Evolutionary conservation across 2,113 vertebrate genomes (phyloP), one percentile per base, ranked within the genome.

Genomic region (Dasyprocta punctata): DNA sequence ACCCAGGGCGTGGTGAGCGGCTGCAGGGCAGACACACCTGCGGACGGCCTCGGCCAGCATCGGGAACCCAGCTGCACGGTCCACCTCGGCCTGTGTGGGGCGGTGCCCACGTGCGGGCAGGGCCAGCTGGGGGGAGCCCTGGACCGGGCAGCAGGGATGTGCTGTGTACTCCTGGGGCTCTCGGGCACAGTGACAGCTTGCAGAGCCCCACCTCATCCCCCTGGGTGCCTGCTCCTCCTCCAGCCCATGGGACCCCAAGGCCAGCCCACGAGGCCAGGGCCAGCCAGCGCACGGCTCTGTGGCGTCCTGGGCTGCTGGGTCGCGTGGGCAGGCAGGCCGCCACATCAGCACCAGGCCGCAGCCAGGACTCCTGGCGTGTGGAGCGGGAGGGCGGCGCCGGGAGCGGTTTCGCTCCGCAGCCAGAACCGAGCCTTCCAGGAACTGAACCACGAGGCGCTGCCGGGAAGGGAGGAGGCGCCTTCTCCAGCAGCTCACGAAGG

Each of bases 371-470:
- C 69, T 80, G 88, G 89, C 73, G 9, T 4, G 49, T 30, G 0
- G 0, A 0, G 6, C 5, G 16, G 33, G 52, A 78, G 77, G 92
- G 44, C 24, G 86, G 69, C 4, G 71, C 49, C 58, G 17, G 30
- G 49, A 28, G 4, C 22, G 0, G 7, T 13, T 20, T 4, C 0
- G 5, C 56, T 7, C 5, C 22, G 14, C 0, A 7, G 41, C 77
- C 84, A n/a, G 84, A 14, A 36, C 65, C 33, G 13, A 73, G 17
- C 63, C 89, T 93, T 96, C 96, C 92, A 96, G 71, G 92, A 96
- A 97, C 81, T 0, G 41, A 49, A 44, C 4, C 1, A 0, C 33
- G 30, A 20, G 5, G 4, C 26, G 38, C 69, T 52, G 67, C 61
- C 30, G 10, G 56, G 17, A 1, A 16, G n/a, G 19, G 7, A 1